Conservation (phyloP, 2,797 vertebrate species). For the Astyanax mexicanus region DNA sequence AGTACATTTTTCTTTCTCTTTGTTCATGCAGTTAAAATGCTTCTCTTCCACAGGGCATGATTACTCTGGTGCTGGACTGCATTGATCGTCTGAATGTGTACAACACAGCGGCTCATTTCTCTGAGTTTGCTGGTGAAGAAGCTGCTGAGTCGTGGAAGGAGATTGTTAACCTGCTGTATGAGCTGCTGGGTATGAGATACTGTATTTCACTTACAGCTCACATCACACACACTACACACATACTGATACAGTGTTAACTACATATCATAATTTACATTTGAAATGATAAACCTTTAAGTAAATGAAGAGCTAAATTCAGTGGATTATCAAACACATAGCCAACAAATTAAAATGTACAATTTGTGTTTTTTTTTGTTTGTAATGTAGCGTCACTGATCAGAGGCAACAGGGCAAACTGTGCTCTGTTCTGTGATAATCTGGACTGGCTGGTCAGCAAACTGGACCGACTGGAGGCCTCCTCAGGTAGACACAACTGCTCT, state of each 20-base stretch:
- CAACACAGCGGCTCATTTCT: slow-evolving; percentile 92
- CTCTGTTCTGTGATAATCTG: slow-evolving; percentile 93
- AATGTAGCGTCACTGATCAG: slow-evolving; percentile 89
- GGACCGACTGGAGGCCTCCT: slow-evolving; percentile 93
- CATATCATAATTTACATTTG: no score
- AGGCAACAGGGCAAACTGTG: slow-evolving; percentile 92
- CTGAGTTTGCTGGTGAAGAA: slow-evolving; percentile 92
- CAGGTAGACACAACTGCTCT: slow-evolving; percentile 74
- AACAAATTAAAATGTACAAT: no score
- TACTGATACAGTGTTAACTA: no score
- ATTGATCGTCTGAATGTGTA: slow-evolving; percentile 93
- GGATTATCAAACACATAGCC: no score
- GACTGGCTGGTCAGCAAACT: slow-evolving; percentile 97
- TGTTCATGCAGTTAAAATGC: no score
- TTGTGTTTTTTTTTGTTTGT: slow-evolving; percentile 20
- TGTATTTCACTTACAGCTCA: no score
- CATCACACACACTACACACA: no score
- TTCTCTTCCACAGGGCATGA: slow-evolving; percentile 83
- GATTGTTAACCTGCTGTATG: slow-evolving; percentile 92
- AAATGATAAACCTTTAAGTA: no score
- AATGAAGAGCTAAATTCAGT: no score
- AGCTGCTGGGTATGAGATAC: slow-evolving; percentile 83
- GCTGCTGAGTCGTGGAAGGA: slow-evolving; percentile 94
- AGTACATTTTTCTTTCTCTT: no score
- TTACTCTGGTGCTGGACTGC: slow-evolving; percentile 90